These are phyloP conservation scores for Tiphia femorata DNA, from an alignment of 2,888 invertebrate genomes.

Conservation along the genomic window DNA sequence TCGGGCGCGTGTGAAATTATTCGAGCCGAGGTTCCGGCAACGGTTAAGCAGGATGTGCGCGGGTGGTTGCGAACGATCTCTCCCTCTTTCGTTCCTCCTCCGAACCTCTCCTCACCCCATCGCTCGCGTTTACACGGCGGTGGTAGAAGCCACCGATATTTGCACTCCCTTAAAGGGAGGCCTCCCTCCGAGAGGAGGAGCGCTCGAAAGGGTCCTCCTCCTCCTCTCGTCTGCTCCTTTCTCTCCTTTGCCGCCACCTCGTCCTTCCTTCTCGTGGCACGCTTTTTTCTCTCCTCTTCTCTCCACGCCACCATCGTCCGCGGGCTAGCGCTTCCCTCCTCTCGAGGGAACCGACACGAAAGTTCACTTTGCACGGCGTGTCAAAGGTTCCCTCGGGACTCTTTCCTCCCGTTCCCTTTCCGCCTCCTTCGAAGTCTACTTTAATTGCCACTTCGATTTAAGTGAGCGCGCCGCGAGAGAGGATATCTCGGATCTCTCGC, in stretches of 20 bases:
- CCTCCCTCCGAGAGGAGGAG: too few relatives aligned
- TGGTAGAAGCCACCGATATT: too few relatives aligned
- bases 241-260: conserved; percentile 3
- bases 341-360: conserved; percentile 55
- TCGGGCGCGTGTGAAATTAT: conserved; percentile 48
- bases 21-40: conserved; percentile 50
- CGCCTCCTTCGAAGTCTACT: conserved; percentile 23
- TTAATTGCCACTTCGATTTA: conserved; percentile 55
- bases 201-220: too few relatives aligned
- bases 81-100: conserved; percentile 18
- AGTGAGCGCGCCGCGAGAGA: conserved; percentile 24
- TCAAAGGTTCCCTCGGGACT: conserved; percentile 47
- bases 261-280: conserved; percentile 11
- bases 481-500: conserved; percentile 2
- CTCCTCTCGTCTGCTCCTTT: conserved; percentile 12
- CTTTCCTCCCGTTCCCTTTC: conserved; percentile 19
- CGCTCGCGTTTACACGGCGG: too few relatives aligned
- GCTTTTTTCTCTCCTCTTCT: conserved; percentile 17
- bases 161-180: too few relatives aligned
- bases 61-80: conserved; percentile 44
- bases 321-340: conserved; percentile 20
- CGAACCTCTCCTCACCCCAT: conserved; percentile 15
- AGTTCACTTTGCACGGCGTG: conserved; percentile 61
- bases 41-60: conserved; percentile 54
- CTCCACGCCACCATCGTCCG: conserved; percentile 23